Conservation (phyloP, 2,888 invertebrate species). For the Chirona hameri region DNA sequence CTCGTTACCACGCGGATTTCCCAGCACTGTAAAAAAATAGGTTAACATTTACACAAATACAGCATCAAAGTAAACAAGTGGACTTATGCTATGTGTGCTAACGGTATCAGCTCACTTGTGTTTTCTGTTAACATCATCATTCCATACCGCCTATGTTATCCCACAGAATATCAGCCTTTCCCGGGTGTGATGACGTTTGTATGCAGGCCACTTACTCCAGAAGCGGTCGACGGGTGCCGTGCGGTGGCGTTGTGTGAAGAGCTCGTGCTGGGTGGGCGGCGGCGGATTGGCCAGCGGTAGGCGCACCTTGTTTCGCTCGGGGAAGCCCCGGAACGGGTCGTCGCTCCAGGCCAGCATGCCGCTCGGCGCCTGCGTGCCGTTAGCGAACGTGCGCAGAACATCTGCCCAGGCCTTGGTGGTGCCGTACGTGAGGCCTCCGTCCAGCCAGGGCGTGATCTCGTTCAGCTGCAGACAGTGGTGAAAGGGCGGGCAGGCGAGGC, state of each 20-base stretch:
- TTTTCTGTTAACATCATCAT: no score
- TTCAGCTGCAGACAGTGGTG: constrained; percentile 53
- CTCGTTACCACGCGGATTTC: constrained; percentile 56
- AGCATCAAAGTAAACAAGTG: no score
- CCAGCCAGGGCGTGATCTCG: constrained; percentile 59
- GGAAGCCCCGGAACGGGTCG: constrained; percentile 49
- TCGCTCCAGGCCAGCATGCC: constrained; percentile 51
- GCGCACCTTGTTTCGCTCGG: constrained; percentile 52
- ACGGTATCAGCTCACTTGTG: no score
- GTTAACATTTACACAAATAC: no score
- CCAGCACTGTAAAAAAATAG: constrained; percentile 50
- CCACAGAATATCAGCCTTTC: no score
- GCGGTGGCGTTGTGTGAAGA: constrained; percentile 47
- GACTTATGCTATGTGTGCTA: no score
- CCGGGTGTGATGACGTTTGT: no score
- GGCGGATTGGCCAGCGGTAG: constrained; percentile 59
- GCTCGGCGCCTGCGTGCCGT: constrained; percentile 51
- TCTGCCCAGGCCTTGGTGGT: constrained; percentile 58
- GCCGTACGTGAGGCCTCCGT: constrained; percentile 60
- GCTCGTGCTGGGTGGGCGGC: constrained; percentile 52
- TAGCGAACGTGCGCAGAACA: constrained; percentile 51
- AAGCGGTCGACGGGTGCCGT: constrained; percentile 53
- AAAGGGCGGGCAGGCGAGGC: no score
- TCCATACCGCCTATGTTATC: no score
- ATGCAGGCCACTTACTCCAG: constrained; percentile 51